These are phyloP conservation scores for Pristionchus maxplancki DNA, from an alignment of 2,888 invertebrate species.

Conservation along the genomic window DNA sequence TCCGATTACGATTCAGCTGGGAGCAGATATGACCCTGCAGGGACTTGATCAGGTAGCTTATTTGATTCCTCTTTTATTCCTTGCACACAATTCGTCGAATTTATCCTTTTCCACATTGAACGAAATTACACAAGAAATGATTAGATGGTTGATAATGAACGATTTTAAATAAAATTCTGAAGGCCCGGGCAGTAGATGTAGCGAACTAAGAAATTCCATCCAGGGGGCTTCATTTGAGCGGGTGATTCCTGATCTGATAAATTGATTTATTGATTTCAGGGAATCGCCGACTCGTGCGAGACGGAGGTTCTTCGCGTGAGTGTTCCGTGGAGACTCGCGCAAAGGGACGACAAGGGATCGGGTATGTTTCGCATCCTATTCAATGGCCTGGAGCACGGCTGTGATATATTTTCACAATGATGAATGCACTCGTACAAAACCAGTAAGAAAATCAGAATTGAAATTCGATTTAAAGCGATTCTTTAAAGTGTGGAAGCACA, in stretches of 20 bases:
- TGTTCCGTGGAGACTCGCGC: conserved; percentile 75
- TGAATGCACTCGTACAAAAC: too few species aligned
- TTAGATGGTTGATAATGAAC: too few species aligned
- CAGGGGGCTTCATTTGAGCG: too few species aligned
- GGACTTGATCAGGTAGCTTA: conserved; percentile 76
- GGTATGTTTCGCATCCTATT: background rate
- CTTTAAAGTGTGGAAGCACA: conserved; percentile 75
- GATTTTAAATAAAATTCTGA: too few species aligned
- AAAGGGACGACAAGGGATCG: conserved; percentile 74
- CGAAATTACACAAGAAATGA: too few species aligned
- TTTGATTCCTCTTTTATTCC: too few species aligned
- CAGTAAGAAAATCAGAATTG: background rate
- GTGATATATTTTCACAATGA: background rate
- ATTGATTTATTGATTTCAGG: conserved; percentile 56
- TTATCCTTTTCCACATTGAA: too few species aligned
- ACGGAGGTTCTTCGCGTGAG: conserved; percentile 74
- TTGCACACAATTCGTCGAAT: too few species aligned
- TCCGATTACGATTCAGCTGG: conserved; percentile 75
- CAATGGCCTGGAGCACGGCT: background rate
- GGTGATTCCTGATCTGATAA: too few species aligned
- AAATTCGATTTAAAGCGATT: background rate
- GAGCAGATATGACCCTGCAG: conserved; percentile 76
- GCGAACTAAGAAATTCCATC: too few species aligned
- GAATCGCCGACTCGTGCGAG: conserved; percentile 60
- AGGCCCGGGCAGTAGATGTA: too few species aligned